Percentiles rank a stretch among this genome's conserved stretches.
Conservation (phyloP, 2,113 vertebrate species). For the Camarhynchus parvulus region DNA sequence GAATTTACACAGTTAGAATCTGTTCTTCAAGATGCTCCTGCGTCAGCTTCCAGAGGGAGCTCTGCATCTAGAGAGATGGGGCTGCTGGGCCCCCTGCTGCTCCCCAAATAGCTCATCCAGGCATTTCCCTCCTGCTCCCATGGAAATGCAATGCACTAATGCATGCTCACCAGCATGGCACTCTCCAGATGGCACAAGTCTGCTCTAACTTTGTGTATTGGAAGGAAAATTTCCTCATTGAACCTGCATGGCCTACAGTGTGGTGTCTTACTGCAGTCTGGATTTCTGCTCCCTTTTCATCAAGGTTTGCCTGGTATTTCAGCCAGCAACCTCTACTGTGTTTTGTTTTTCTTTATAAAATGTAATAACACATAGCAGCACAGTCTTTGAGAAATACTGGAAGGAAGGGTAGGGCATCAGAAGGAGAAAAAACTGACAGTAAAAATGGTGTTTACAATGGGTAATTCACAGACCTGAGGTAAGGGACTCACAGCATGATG, state of each 20-base stretch:
- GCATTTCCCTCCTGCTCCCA: neutral
- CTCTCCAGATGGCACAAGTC: neutral
- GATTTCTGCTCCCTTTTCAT: neutral
- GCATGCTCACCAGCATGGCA: neutral
- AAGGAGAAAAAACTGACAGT: neutral
- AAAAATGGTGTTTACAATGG: neutral
- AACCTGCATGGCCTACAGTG: neutral
- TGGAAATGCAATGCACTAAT: neutral
- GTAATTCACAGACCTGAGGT: neutral
- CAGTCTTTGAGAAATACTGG: neutral
- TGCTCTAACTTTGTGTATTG: neutral
- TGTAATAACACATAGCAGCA: neutral
- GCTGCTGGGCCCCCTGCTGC: neutral
- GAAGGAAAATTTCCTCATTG: neutral
- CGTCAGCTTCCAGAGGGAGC: neutral
- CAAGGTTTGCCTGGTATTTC: neutral
- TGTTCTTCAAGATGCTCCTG: neutral
- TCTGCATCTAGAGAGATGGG: neutral
- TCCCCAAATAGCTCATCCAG: neutral
- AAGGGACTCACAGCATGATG: neutral
- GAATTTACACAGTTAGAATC: neutral
- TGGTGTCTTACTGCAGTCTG: neutral
- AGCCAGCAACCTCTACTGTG: neutral
- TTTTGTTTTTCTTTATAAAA: neutral
- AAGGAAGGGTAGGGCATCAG: neutral